A percentile compares a stretch with the other conserved stretches of the same genome.
Evolutionary conservation across 2,888 invertebrate species (phyloP).

Genomic region (Corbicula japonica): DNA sequence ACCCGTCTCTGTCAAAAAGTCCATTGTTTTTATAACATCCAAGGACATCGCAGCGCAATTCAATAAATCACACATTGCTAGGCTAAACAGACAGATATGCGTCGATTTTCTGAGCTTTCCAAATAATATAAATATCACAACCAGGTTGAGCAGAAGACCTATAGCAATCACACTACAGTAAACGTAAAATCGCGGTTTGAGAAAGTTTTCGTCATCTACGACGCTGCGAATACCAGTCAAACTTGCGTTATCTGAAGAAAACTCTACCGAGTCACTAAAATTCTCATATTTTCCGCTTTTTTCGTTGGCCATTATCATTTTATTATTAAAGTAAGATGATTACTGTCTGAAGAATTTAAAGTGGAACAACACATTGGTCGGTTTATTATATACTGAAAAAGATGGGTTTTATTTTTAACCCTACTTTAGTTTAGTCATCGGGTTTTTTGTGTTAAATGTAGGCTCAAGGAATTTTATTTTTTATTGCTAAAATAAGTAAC

Average conservation of each 20-base stretch:
- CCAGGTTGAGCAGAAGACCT: slow-evolving; percentile 13
- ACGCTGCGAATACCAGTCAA: not conserved
- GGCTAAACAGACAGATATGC: slow-evolving; percentile 37
- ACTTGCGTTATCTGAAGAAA: not conserved
- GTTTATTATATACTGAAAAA: too few species aligned
- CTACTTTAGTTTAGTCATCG: too few species aligned
- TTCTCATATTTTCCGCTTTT: not conserved
- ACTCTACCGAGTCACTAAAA: not conserved
- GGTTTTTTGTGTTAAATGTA: too few species aligned
- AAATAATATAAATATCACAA: slow-evolving; percentile 30
- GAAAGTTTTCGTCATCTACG: not conserved
- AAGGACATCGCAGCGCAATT: slow-evolving; percentile 29
- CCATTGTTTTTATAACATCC: slow-evolving; percentile 1
- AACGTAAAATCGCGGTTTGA: not conserved
- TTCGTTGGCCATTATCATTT: slow-evolving; percentile 1
- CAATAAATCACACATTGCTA: slow-evolving; percentile 42
- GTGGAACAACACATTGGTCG: too few species aligned
- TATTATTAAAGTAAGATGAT: too few species aligned
- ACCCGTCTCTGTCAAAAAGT: not conserved
- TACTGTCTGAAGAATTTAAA: too few species aligned
- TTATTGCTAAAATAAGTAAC: too few species aligned
- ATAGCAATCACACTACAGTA: slow-evolving; percentile 17
- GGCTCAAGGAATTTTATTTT: too few species aligned
- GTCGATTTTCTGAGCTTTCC: slow-evolving; percentile 43
- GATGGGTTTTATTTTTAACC: too few species aligned